A percentile compares a stretch with the other conserved stretches of the same genome.
Evolutionary conservation across 2,888 invertebrate species (phyloP).

Genomic region (Dryobotodes eremita): DNA sequence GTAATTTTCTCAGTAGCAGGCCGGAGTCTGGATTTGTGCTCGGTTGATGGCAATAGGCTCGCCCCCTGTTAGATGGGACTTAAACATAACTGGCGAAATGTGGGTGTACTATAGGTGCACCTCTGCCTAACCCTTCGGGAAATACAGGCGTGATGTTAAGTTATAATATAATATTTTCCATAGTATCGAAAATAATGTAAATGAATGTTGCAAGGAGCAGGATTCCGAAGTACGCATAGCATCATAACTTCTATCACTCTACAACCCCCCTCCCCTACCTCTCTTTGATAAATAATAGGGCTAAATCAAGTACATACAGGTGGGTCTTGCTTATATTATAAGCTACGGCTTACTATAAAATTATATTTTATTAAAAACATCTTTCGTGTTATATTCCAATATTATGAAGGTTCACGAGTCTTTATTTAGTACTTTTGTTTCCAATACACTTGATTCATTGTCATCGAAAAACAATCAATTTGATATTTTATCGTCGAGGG

Average conservation of each 20-base stretch:
- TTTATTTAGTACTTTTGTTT: conserved; percentile 10
- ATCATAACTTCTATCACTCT: no score
- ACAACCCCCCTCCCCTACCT: no score
- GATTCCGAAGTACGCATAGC: not conserved
- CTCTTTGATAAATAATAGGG: not conserved
- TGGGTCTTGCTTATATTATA: not conserved
- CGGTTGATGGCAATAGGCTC: no score
- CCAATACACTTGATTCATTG: conserved; percentile 37
- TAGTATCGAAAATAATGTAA: not conserved
- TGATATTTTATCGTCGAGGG: conserved; percentile 38
- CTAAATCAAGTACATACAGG: not conserved
- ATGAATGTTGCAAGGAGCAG: not conserved
- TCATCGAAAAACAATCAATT: conserved; percentile 42
- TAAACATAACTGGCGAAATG: no score
- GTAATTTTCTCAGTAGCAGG: no score
- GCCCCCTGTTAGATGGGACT: no score
- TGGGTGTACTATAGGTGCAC: no score
- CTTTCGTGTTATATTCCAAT: conserved; percentile 1
- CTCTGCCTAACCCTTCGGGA: no score
- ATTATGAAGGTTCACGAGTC: conserved; percentile 3
- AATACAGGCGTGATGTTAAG: no score
- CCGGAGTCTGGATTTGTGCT: no score
- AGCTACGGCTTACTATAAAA: not conserved
- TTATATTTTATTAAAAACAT: not conserved
- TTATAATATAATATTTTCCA: not conserved